These are phyloP conservation scores for Brachionus plicatilis DNA, from an alignment of 1,140 invertebrate genomes.

Conservation along the genomic window DNA sequence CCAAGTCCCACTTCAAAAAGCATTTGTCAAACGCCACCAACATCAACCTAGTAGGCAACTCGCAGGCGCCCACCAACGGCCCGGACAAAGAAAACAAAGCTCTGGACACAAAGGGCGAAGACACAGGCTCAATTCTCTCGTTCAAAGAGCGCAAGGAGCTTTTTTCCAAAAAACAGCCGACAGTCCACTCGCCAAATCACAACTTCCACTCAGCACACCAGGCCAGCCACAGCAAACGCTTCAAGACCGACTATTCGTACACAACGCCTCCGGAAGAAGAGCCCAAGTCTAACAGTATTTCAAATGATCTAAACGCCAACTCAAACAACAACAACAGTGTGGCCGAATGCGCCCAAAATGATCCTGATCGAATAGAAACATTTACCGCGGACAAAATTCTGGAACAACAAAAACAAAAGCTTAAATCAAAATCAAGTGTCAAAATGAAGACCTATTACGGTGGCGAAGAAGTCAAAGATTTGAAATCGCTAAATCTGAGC, in stretches of 20 bases:
- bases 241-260: not conserved
- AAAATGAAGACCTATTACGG: conserved; percentile 40
- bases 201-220: not conserved
- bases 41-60: not conserved
- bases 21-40: conserved; percentile 7
- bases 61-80: not conserved
- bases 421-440: conserved; percentile 36
- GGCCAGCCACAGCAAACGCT: not conserved
- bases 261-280: not conserved
- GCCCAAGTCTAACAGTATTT: not conserved
- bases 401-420: conserved; percentile 12
- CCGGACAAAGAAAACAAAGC: conserved; percentile 32
- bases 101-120: not conserved
- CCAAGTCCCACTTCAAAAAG: not conserved
- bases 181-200: not conserved
- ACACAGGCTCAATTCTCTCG: not conserved
- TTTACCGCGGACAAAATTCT: not conserved
- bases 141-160: conserved; percentile 37
- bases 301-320: not conserved
- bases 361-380: not conserved
- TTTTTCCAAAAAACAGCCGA: conserved; percentile 13
- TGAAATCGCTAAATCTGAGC: not conserved
- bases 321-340: conserved; percentile 1
- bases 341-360: not conserved
- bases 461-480: conserved; percentile 31